phyloP scores from a whole-genome alignment of 2,113 vertebrate species.

The Polypterus bichir region DNA sequence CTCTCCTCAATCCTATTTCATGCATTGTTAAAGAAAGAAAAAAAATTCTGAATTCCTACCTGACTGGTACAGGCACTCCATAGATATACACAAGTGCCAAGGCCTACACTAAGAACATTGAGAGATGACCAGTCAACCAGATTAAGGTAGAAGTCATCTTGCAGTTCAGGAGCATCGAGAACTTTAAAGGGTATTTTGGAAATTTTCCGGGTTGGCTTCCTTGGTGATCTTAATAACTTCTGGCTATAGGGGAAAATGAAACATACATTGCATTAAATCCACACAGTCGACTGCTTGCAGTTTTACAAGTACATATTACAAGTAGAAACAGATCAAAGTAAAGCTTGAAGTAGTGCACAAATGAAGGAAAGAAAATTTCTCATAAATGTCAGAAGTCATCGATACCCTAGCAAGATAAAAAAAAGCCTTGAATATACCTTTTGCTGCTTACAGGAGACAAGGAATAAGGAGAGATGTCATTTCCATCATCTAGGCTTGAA shows the following conservation, averaged over 20 bases:
- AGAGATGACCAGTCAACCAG: slow-evolving; percentile 97
- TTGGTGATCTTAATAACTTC: slow-evolving; percentile 82
- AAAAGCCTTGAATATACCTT: slow-evolving; percentile 47
- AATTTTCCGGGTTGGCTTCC: slow-evolving; percentile 93
- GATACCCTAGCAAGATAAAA: no score
- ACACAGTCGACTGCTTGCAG: neutral
- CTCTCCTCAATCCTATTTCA: neutral
- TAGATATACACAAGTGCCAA: slow-evolving; percentile 93
- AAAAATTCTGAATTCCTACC: slow-evolving; percentile 39
- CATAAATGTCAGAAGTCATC: no score
- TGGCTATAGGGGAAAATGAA: slow-evolving; percentile 50
- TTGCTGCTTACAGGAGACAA: slow-evolving; percentile 95
- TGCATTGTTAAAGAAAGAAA: neutral
- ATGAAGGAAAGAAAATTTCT: neutral
- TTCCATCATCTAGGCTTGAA: slow-evolving; percentile 80
- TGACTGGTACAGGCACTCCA: slow-evolving; percentile 98
- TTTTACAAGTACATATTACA: neutral
- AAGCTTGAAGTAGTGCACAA: neutral
- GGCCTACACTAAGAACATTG: slow-evolving; percentile 89
- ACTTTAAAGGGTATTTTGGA: slow-evolving; percentile 98
- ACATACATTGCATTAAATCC: neutral
- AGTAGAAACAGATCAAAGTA: neutral
- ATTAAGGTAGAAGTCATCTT: slow-evolving; percentile 97
- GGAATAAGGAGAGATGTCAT: slow-evolving; percentile 89
- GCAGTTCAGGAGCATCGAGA: slow-evolving; percentile 86